Base-by-base conservation (phyloP, 2,113 vertebrate genomes). In the Aegithalos caudatus region DNA sequence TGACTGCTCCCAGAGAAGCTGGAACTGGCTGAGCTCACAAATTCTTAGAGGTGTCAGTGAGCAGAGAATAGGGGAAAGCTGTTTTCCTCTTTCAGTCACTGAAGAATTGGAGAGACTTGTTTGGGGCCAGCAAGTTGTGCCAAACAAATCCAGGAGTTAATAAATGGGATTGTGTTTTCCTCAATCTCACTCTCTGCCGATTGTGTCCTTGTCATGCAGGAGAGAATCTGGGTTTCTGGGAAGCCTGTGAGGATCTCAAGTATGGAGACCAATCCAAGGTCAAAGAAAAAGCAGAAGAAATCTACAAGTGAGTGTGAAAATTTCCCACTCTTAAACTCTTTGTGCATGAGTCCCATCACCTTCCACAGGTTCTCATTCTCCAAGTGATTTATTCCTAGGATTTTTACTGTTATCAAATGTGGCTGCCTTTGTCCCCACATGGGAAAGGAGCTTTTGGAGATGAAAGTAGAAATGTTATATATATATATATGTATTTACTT, bases 221-320 rank as follows among this genome's bases (percentile, higher is more conserved):
- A 64, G 99, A 99, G 97, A 99, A 99, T 89, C 97, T 99, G 98
- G 98, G 99, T 25, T 99, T 99, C 98, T 99, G 99, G 99, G 99
- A 99, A 97, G 98, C 98, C 35, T 99, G 99, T 82, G 99, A 99
- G 86, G 99, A 99, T 93, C 98, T 99, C 90, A 99, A 99, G 95
- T 99, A 99, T 24, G 99, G 99, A 66, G 98, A 99, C 47, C 99
- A 99, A 42, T 98, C 98, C 45, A 99, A 99, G 73, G 99, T 99
- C 97, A 98, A 99, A 94, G 99, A 99, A 94, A 99, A 99, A 95
- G 99, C 99, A 6, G 98, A 99, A 95, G 99, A 99, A 95, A 99
- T 99, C 89, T 99, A 99, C 97, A 99, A 99, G 99, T 99, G 91
- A 98, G 98, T 84, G 47, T 28, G 33, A 25, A 62, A 53, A 44